A percentile compares a stretch with the other conserved stretches of the same genome.
These are phyloP conservation scores for Picus viridis DNA, from an alignment of 2,797 vertebrate species.

Conservation along the genomic window DNA sequence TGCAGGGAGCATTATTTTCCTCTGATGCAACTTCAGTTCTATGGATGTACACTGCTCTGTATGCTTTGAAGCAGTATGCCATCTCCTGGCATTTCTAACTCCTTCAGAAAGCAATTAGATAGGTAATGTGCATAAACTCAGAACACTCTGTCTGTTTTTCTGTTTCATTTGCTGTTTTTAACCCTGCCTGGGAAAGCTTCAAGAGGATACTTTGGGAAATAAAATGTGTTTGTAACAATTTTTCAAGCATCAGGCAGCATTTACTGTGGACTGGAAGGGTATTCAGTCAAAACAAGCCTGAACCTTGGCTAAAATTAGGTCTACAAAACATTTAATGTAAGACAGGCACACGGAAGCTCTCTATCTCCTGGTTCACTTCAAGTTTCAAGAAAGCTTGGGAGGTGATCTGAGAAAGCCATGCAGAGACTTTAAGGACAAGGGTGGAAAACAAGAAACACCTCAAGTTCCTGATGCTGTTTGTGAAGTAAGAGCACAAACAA, in stretches of 20 bases:
- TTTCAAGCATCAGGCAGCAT: neutral
- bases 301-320: neutral
- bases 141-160: neutral
- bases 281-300: neutral
- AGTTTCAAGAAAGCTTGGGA: neutral
- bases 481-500: neutral
- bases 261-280: neutral
- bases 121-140: neutral
- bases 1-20: neutral
- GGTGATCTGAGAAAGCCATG: neutral
- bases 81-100: conserved; percentile 27
- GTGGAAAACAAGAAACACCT: neutral
- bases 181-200: neutral
- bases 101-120: neutral
- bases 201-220: neutral
- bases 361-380: neutral
- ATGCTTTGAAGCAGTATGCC: neutral
- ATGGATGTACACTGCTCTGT: neutral
- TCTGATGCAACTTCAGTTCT: neutral
- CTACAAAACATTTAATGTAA: neutral
- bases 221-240: neutral
- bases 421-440: neutral
- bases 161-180: neutral
- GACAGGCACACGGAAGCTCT: neutral
- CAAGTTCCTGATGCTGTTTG: neutral